Conservation (phyloP, 1,140 invertebrate genomes). For the Nasonia vitripennis region DNA sequence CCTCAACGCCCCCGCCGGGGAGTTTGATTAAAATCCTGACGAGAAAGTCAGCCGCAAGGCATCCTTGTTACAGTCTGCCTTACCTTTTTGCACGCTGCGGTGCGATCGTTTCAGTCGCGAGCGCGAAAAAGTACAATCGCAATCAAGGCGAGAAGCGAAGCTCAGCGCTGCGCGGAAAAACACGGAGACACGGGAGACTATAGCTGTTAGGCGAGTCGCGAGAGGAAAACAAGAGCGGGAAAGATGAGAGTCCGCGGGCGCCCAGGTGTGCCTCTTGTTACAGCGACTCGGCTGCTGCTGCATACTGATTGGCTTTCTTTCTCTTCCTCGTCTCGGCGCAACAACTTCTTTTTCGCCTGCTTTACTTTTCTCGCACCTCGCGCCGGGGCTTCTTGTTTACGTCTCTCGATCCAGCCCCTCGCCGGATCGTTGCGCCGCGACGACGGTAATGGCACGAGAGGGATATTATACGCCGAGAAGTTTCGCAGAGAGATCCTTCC, state of each 20-base stretch:
- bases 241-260: neutral
- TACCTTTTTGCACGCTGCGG: neutral
- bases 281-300: neutral
- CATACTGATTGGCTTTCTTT: slow-evolving; percentile 34
- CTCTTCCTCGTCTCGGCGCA: neutral
- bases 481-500: slow-evolving; percentile 5
- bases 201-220: neutral
- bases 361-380: neutral
- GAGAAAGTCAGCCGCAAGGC: neutral
- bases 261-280: neutral
- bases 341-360: neutral
- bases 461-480: neutral
- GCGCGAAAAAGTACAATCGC: slow-evolving; percentile 31
- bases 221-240: neutral
- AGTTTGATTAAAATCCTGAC: slow-evolving; percentile 22
- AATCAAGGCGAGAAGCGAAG: slow-evolving; percentile 8
- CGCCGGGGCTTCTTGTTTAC: neutral
- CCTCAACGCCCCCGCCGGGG: too few relatives aligned
- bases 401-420: neutral
- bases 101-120: neutral
- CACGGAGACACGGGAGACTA: neutral
- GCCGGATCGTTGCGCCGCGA: neutral
- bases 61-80: neutral
- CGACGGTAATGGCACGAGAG: neutral
- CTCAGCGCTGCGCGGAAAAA: neutral